Conservation (phyloP, 2,797 vertebrate species). For the Danio albolineatus region DNA sequence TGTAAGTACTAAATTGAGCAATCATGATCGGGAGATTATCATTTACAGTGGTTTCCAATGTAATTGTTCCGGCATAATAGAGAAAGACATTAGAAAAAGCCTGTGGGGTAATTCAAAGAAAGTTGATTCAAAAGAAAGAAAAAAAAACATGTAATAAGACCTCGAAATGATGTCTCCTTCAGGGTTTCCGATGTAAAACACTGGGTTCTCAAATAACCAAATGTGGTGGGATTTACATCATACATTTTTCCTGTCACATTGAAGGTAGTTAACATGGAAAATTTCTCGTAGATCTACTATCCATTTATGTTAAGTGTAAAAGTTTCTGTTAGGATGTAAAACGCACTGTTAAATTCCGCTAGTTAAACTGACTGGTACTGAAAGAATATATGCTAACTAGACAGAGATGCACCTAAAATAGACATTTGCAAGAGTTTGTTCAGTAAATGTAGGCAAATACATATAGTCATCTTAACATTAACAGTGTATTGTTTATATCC, state of each 20-base stretch:
- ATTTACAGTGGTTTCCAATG: not conserved
- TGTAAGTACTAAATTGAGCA: not conserved
- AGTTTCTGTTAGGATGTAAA: not conserved
- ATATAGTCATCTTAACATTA: not conserved
- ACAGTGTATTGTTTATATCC: not conserved
- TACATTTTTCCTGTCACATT: not conserved
- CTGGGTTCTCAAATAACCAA: not conserved
- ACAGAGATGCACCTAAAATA: too few relatives aligned
- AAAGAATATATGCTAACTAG: not conserved
- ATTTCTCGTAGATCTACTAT: not conserved
- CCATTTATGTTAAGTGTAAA: not conserved
- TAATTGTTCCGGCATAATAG: not conserved
- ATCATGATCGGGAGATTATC: not conserved
- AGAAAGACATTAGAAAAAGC: not conserved
- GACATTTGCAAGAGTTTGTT: not conserved
- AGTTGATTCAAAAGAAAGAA: not conserved
- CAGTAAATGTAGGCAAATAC: not conserved
- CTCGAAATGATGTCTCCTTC: not conserved
- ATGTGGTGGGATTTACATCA: not conserved
- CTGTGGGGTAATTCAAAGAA: not conserved
- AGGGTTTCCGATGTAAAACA: not conserved
- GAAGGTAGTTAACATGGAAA: too few relatives aligned
- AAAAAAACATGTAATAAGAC: not conserved
- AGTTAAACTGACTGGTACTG: not conserved
- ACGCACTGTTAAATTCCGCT: not conserved